Evolutionary conservation across 2,797 vertebrate species (phyloP).

Genomic region (Scyliorhinus canicula): DNA sequence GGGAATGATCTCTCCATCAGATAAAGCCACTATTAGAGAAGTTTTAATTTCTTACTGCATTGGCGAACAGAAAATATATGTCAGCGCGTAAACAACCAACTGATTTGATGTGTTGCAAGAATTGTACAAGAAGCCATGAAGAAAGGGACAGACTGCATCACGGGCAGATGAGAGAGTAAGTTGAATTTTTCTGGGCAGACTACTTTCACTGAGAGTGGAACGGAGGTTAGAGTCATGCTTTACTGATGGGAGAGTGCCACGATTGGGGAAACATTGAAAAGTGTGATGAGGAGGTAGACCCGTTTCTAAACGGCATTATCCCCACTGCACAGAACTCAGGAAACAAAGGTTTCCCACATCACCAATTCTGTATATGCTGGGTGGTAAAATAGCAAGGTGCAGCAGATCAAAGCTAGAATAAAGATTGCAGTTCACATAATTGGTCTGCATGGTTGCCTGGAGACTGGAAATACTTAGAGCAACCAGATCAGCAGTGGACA

Average conservation of each 20-base stretch:
- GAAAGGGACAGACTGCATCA: neutral
- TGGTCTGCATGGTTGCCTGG: neutral
- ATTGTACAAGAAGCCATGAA: neutral
- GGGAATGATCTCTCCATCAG: neutral
- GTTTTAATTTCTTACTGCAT: neutral
- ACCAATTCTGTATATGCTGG: neutral
- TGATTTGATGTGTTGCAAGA: neutral
- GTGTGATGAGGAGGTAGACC: neutral
- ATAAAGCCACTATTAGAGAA: neutral
- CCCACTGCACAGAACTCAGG: neutral
- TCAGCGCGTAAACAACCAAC: neutral
- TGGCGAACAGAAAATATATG: neutral
- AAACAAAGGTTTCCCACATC: neutral
- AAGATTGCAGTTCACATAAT: neutral
- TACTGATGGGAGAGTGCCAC: neutral
- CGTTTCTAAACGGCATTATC: neutral
- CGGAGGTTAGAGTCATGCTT: neutral
- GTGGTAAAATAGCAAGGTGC: neutral
- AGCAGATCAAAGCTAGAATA: neutral
- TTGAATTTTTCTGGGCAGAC: neutral
- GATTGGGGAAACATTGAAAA: neutral
- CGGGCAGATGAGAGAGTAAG: neutral
- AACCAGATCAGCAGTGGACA: neutral
- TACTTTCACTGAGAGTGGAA: neutral
- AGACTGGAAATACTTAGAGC: neutral